Evolutionary conservation across 2,797 vertebrate species (phyloP), one percentile per base, ranked within the genome.

Genomic region (Eurystomus glaucurus): DNA sequence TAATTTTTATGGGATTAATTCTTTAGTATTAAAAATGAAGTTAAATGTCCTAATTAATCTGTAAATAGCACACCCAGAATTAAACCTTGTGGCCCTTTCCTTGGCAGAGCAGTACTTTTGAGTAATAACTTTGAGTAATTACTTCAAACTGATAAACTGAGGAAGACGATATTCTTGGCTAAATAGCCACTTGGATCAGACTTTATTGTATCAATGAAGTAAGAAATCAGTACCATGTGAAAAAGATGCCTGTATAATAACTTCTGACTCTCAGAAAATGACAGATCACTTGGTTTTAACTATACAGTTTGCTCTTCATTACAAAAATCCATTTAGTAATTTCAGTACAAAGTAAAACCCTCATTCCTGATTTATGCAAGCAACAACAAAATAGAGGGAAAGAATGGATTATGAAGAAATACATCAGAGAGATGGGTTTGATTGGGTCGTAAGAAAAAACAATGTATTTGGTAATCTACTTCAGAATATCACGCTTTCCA

Each of bases 21-120:
- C 99, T 98, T 98, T 98, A 98, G 98, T 98, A 98, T 99, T 99
- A 99, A 98, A 99, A 99, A 99, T 99, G 98, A 99, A 99, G 99
- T 98, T 99, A 99, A 99, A 99, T 97, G 98, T 99, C 98, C 98
- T 99, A 99, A 99, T 99, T 99, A 99, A 99, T 99, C 98, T 98
- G 98, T 98, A 99, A 98, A 98, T 98, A 98, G 98, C 96, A 97
- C 85, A 98, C 97, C 96, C 98, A 98, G 98, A 99, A 99, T 98
- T 98, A 98, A 98, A 98, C 97, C 97, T 98, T 97, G 97, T 98
- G 98, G 97, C 93, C 97, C 96, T 69, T 98, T 97, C 85, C 96
- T 97, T 96, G 89, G 95, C 95, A 96, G 88, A 94, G 90, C 39
- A 91, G 95, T 98, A 91, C 90, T 95, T 95, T 51, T 35, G 35